phyloP scores from a whole-genome alignment of 2,888 invertebrate species.

The Microdon myrmicae region DNA sequence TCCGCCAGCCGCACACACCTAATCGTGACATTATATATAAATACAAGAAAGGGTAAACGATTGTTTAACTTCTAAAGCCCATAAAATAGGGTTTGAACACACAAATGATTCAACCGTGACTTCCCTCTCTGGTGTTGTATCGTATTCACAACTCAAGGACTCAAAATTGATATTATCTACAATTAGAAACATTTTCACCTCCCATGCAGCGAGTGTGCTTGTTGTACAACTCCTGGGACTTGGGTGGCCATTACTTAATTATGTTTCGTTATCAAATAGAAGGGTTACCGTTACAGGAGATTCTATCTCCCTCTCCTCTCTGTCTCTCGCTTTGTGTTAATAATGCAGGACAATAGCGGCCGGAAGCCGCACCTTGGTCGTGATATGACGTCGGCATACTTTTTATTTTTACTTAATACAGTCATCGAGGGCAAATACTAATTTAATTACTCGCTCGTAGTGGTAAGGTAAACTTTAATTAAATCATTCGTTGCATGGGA shows the following conservation, averaged over 20 bases:
- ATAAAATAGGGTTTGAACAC: too few species aligned
- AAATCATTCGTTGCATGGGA: slow-evolving; percentile 32
- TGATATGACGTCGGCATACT: slow-evolving; percentile 33
- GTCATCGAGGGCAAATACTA: slow-evolving; percentile 40
- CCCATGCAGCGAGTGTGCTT: slow-evolving; percentile 16
- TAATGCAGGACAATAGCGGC: slow-evolving; percentile 50
- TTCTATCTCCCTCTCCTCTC: too few species aligned
- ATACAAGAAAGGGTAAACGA: neutral
- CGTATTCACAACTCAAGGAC: slow-evolving; percentile 32
- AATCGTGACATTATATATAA: too few species aligned
- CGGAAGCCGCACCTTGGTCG: slow-evolving; percentile 33
- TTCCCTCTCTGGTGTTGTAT: too few species aligned
- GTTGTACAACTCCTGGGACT: slow-evolving; percentile 34
- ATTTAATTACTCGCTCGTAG: slow-evolving; percentile 49
- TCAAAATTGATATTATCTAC: slow-evolving; percentile 41
- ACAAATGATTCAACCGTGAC: too few species aligned
- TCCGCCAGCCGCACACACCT: too few species aligned
- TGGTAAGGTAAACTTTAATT: slow-evolving; percentile 42
- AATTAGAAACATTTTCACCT: slow-evolving; percentile 45
- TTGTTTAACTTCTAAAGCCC: slow-evolving; percentile 1
- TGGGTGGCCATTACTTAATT: slow-evolving; percentile 48
- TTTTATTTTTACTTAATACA: slow-evolving; percentile 34
- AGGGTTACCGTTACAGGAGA: slow-evolving; percentile 50
- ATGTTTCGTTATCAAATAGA: slow-evolving; percentile 49
- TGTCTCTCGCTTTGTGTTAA: too few species aligned